Conservation (phyloP, 2,113 vertebrate genomes). For the Poeciliopsis occidentalis region DNA sequence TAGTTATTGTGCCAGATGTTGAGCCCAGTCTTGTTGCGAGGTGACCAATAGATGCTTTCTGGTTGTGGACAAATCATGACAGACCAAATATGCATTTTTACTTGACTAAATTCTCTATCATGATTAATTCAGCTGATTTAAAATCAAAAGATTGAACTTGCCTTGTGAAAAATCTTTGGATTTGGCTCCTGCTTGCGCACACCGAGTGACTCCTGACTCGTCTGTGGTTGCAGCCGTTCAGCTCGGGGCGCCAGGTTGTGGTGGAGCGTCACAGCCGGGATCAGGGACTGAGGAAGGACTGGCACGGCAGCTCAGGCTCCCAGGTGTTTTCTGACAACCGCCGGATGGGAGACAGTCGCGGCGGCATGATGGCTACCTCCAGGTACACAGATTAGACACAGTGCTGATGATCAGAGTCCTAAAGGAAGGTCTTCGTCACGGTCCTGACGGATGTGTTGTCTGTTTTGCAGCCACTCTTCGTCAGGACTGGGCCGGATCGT, state of each 20-base stretch:
- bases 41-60: too few species aligned
- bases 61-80: not conserved
- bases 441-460: not conserved
- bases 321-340: constrained; percentile 87
- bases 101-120: not conserved
- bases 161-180: not conserved
- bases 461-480: constrained; percentile 85
- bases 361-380: constrained; percentile 88
- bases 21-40: too few species aligned
- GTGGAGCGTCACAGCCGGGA: constrained; percentile 91
- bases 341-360: constrained; percentile 85
- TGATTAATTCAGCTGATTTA: not conserved
- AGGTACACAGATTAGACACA: constrained; percentile 77
- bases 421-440: not conserved
- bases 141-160: not conserved
- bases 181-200: not conserved
- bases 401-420: not conserved
- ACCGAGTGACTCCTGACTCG: not conserved
- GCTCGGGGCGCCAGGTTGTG: constrained; percentile 88
- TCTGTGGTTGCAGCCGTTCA: constrained; percentile 81
- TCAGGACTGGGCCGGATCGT: constrained; percentile 94
- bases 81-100: not conserved
- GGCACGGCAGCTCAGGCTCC: constrained; percentile 87
- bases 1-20: too few species aligned
- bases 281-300: constrained; percentile 91